A percentile compares a stretch with the other conserved stretches of the same genome.
These are phyloP conservation scores for Sebastes taczanowskii DNA, from an alignment of 2,797 vertebrate species.

Conservation along the genomic window DNA sequence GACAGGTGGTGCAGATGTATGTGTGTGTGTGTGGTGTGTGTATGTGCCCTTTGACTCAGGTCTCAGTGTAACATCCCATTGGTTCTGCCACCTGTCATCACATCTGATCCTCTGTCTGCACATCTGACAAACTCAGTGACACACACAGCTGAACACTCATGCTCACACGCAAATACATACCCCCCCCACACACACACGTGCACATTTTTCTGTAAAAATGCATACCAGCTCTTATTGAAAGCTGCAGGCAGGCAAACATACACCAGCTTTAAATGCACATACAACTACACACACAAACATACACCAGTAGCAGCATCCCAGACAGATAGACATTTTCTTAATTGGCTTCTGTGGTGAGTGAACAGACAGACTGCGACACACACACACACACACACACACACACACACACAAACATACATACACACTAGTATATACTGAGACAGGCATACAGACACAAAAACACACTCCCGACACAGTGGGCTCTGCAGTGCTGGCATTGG, in stretches of 20 bases:
- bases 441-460: constrained; percentile 35
- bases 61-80: constrained; percentile 43
- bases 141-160: not conserved
- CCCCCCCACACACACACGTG: not conserved
- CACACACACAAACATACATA: constrained; percentile 17
- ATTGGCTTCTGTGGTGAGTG: constrained; percentile 60
- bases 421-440: constrained; percentile 15
- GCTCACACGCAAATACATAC: not conserved
- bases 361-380: constrained; percentile 31
- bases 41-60: constrained; percentile 49
- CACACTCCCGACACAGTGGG: constrained; percentile 54
- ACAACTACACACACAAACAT: not conserved
- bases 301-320: constrained; percentile 4
- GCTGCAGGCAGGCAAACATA: not conserved
- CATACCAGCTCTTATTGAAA: not conserved
- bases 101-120: constrained; percentile 50
- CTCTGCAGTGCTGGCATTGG: constrained; percentile 63
- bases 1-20: constrained; percentile 42
- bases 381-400: not conserved
- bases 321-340: constrained; percentile 53
- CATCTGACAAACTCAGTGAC: constrained; percentile 44
- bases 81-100: constrained; percentile 64
- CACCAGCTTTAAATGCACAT: not conserved
- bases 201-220: not conserved
- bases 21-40: constrained; percentile 1